A percentile compares a stretch with the other conserved stretches of the same genome.
Conservation (phyloP, 2,797 vertebrate genomes). For the Mallotus villosus region DNA sequence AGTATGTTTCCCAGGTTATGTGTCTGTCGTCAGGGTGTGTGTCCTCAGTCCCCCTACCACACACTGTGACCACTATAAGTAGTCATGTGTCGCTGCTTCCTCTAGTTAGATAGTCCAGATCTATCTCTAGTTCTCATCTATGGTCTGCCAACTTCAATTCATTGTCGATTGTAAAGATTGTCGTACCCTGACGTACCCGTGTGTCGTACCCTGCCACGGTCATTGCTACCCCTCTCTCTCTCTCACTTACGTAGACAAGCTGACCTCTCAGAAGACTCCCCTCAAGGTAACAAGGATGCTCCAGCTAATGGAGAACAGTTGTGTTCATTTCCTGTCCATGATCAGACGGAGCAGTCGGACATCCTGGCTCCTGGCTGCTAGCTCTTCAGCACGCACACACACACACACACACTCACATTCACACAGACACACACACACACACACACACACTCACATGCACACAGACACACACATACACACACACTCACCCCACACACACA, state of each 20-base stretch:
- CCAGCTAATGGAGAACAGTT: slow-evolving; percentile 56
- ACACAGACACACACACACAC: too few species aligned
- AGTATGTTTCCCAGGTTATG: too few species aligned
- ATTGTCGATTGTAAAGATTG: too few species aligned
- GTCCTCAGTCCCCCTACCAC: too few species aligned
- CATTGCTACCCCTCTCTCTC: slow-evolving; percentile 15
- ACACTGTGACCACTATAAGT: too few species aligned
- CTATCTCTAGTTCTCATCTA: too few species aligned
- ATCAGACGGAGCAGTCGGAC: slow-evolving; percentile 57
- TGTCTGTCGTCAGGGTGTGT: too few species aligned
- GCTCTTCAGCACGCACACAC: background rate
- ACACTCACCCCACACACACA: background rate
- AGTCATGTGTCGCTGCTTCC: too few species aligned
- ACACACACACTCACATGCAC: background rate
- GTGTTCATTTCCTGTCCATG: slow-evolving; percentile 64
- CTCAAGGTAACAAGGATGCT: slow-evolving; percentile 47
- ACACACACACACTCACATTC: background rate
- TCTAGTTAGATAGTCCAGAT: too few species aligned
- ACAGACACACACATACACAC: background rate
- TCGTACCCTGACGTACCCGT: too few species aligned
- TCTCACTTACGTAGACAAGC: slow-evolving; percentile 24
- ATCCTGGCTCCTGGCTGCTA: slow-evolving; percentile 41
- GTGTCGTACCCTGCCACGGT: too few species aligned
- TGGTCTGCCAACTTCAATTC: too few species aligned
- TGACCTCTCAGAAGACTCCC: slow-evolving; percentile 26